A percentile compares a stretch with the other conserved stretches of the same genome.
These are phyloP conservation scores for Isoperla grammatica DNA, from an alignment of 2,888 invertebrate species.

Conservation along the genomic window DNA sequence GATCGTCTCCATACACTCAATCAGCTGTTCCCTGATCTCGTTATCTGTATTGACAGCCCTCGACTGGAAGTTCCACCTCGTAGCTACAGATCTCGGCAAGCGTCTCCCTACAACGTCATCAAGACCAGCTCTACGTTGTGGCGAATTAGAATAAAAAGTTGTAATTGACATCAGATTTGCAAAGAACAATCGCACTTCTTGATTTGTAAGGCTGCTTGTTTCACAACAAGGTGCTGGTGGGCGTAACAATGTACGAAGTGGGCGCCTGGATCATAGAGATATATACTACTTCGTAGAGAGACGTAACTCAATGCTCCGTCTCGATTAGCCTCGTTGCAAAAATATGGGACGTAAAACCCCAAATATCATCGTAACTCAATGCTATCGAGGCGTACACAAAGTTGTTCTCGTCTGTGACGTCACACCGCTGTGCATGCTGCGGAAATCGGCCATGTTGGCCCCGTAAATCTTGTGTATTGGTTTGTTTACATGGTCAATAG, in stretches of 20 bases:
- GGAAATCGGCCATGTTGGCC: too few species aligned
- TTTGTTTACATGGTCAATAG: too few species aligned
- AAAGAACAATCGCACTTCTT: constrained; percentile 37
- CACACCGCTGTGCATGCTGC: too few species aligned
- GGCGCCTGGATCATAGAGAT: too few species aligned
- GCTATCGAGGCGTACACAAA: too few species aligned
- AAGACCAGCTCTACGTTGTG: constrained; percentile 32
- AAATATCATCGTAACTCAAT: too few species aligned
- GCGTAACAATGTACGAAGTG: constrained; percentile 35
- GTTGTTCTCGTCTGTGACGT: too few species aligned
- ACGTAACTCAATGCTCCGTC: too few species aligned
- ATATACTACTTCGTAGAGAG: too few species aligned
- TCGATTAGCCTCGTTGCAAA: too few species aligned
- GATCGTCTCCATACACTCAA: constrained; percentile 29
- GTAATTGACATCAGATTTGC: constrained; percentile 24
- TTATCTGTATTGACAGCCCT: constrained; percentile 28
- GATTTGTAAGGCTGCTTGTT: constrained; percentile 33
- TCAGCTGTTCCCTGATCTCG: constrained; percentile 24
- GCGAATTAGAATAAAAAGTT: constrained; percentile 32
- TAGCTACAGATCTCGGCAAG: constrained; percentile 8
- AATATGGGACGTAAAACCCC: too few species aligned
- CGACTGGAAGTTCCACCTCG: constrained; percentile 31
- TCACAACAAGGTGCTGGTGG: constrained; percentile 33
- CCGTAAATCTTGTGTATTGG: too few species aligned
- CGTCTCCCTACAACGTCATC: constrained; percentile 28